Evolutionary conservation across 2,888 invertebrate species (phyloP), one percentile per base, ranked within the genome.

Genomic region (Cenopis cana): DNA sequence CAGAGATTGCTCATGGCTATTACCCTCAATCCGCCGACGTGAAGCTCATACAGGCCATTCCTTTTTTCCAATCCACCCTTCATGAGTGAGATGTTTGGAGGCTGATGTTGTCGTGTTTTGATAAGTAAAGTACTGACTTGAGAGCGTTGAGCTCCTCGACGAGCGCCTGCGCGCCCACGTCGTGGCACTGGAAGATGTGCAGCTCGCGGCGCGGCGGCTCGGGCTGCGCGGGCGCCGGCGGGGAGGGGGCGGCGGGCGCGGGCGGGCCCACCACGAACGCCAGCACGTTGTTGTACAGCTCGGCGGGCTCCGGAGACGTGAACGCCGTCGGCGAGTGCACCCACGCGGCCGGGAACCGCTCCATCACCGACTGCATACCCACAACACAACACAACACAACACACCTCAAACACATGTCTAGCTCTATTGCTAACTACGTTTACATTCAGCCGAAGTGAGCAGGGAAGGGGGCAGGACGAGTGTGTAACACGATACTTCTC

Each of bases 241-340:
- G 76, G 38, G 81, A 76, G 8, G 73, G 55, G 29, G 67, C 33
- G 67, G 56, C 71, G 55, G 70, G 76, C 69, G 89, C 11, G 88
- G 97, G 8, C 96, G 88, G 97, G 8, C 96, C 95, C 75, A 99
- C 98, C 78, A 99, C 98, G 93, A 99, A 99, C 41, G 99, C 97
- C 82, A 99, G 94, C 85, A 99, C 98, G 91, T 99, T 99, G 94
- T 99, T 99, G 95, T 99, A 99, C 85, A 99, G 96, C 91, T 99
- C 99, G 90, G 98, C 97, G 6, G 98, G 98, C 90, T 99, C 99
- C 66, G 97, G 96, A 74, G 98, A 98, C 64, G 98, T 98, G 90
- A 98, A 98, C n/a, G 99, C 99, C 10, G 99, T 99, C 1, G 99
- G 99, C 76, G 99, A 98, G 87, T 98, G 97, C 77, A 99, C 98